phyloP scores from a whole-genome alignment of 2,797 vertebrate species.

The Meda fulgida region DNA sequence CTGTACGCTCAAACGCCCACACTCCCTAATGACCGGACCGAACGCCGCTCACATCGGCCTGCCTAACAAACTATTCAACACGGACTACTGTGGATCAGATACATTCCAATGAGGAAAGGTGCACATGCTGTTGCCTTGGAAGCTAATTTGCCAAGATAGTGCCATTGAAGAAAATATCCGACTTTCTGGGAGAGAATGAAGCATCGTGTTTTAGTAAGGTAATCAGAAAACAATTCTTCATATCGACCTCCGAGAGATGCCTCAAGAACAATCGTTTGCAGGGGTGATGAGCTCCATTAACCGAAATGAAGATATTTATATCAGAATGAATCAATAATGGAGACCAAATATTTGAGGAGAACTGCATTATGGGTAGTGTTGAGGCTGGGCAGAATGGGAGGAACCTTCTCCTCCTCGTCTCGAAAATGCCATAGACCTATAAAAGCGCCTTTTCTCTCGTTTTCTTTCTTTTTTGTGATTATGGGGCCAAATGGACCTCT shows the following conservation, averaged over 20 bases:
- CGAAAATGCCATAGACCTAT: conserved; percentile 69
- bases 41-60: conserved; percentile 15
- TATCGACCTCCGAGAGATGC: conserved; percentile 61
- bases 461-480: conserved; percentile 70
- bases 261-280: neutral
- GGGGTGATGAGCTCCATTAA: conserved; percentile 3
- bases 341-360: conserved; percentile 43
- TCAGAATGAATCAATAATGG: conserved; percentile 26
- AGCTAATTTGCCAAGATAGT: conserved; percentile 77
- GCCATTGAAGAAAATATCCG: conserved; percentile 69
- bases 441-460: conserved; percentile 75
- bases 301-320: conserved; percentile 20
- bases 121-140: conserved; percentile 62
- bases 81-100: conserved; percentile 70
- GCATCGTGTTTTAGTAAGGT: conserved; percentile 60
- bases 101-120: conserved; percentile 80
- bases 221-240: conserved; percentile 67
- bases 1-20: conserved; percentile 66
- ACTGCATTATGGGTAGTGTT: conserved; percentile 50
- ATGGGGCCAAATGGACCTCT: conserved; percentile 71
- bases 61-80: conserved; percentile 59
- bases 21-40: conserved; percentile 44
- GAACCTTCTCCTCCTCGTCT: conserved; percentile 62
- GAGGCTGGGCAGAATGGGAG: conserved; percentile 23
- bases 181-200: conserved; percentile 69